Evolutionary conservation across 2,888 invertebrate species (phyloP).

Genomic region (Brenthis daphne): DNA sequence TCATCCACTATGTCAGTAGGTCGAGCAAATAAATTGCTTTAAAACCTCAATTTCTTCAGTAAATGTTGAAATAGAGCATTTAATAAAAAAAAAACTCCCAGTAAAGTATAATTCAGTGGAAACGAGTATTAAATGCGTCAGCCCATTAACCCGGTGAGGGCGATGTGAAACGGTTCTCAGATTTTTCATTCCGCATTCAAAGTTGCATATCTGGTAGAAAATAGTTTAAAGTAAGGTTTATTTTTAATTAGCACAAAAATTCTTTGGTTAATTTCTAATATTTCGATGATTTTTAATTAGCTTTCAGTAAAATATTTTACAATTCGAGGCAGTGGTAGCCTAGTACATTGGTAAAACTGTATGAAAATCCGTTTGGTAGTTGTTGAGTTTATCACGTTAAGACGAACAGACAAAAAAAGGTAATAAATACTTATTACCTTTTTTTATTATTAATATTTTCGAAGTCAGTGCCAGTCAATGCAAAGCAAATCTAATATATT

Average conservation of each 20-base stretch:
- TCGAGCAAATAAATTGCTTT: neutral
- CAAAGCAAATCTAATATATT: no score
- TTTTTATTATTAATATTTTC: no score
- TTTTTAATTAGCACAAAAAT: neutral
- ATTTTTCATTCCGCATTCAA: conserved; percentile 13
- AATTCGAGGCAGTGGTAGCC: no score
- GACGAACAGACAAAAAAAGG: no score
- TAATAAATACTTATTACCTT: no score
- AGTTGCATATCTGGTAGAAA: conserved; percentile 4
- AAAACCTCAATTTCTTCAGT: neutral
- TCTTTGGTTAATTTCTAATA: neutral
- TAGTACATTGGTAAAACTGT: no score
- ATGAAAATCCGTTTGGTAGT: no score
- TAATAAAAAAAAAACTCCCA: conserved; percentile 11
- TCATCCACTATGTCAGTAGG: no score
- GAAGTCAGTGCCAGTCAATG: no score
- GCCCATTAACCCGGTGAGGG: conserved; percentile 27
- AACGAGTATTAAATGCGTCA: conserved; percentile 22
- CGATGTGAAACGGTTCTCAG: conserved; percentile 8
- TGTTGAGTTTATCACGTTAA: no score
- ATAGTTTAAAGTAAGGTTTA: neutral
- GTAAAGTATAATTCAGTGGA: conserved; percentile 10
- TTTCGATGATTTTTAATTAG: neutral
- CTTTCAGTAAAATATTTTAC: neutral
- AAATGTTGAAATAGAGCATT: neutral